phyloP scores from a whole-genome alignment of 2,113 vertebrate genomes.

The Ivindomyrus marchei region DNA sequence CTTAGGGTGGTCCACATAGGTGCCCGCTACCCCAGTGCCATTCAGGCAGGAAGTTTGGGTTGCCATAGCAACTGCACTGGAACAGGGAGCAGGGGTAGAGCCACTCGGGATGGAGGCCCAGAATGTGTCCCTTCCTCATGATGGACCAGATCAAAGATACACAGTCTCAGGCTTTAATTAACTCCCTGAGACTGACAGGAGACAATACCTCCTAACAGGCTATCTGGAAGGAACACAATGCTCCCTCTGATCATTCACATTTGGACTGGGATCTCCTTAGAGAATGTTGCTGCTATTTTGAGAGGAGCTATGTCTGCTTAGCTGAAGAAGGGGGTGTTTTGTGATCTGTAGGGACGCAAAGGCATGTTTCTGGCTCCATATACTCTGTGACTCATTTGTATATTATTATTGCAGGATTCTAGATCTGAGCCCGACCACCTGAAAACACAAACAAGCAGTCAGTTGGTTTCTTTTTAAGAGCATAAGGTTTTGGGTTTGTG shows the following conservation, averaged over 20 bases:
- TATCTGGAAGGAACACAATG: neutral
- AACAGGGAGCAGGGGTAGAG: neutral
- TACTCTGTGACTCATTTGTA: neutral
- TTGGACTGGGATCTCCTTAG: neutral
- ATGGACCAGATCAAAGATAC: neutral
- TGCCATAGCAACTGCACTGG: neutral
- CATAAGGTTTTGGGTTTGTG: neutral
- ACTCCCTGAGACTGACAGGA: neutral
- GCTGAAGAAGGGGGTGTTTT: neutral
- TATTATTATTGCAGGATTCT: neutral
- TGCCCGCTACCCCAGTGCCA: neutral
- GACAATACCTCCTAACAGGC: neutral
- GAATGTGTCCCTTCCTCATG: neutral
- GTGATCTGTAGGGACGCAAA: neutral
- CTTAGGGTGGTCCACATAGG: neutral
- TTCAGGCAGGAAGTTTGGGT: neutral
- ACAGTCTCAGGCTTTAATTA: neutral
- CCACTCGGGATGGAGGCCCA: neutral
- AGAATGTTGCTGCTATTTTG: neutral
- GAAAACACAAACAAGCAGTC: neutral
- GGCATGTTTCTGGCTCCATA: neutral
- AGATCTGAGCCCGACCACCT: neutral
- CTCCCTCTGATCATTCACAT: neutral
- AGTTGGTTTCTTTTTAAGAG: neutral
- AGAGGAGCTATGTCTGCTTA: neutral